phyloP scores from a whole-genome alignment of 1,140 invertebrate genomes.

The Zelostemma sp. region DNA sequence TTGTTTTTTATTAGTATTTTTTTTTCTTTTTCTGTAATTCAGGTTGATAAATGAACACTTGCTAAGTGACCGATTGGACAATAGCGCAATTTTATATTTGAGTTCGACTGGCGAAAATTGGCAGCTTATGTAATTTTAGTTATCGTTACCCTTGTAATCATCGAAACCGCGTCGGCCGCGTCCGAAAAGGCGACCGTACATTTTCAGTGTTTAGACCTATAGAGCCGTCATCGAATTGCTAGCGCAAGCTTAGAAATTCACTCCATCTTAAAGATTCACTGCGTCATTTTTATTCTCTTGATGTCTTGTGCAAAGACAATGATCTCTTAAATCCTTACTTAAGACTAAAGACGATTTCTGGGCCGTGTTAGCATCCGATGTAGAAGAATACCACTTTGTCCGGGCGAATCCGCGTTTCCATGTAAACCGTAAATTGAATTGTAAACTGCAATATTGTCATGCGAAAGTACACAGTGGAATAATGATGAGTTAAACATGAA shows the following conservation, averaged over 20 bases:
- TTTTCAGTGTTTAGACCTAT: conserved; percentile 19
- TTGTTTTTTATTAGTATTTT: conserved; percentile 41
- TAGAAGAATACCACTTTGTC: conserved; percentile 36
- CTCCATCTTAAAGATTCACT: conserved; percentile 1
- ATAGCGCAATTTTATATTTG: conserved; percentile 44
- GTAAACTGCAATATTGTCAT: conserved; percentile 29
- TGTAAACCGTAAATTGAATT: conserved; percentile 18
- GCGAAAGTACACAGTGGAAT: conserved; percentile 30
- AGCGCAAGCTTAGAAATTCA: conserved; percentile 44
- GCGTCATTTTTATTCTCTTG: background rate
- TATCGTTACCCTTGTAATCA: conserved; percentile 55
- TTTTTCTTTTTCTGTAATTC: conserved; percentile 62
- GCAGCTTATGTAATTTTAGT: conserved; percentile 67
- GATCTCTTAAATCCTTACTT: conserved; percentile 46
- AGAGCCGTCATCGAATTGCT: conserved; percentile 32
- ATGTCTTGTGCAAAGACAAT: conserved; percentile 24
- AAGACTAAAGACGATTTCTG: conserved; percentile 47
- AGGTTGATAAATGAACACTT: conserved; percentile 61
- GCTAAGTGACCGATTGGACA: conserved; percentile 55
- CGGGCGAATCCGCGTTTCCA: conserved; percentile 21
- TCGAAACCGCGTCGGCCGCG: conserved; percentile 5
- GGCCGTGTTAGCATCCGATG: conserved; percentile 46
- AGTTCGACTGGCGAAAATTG: conserved; percentile 58
- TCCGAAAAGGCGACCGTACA: conserved; percentile 17
- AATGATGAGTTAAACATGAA: conserved; percentile 58